These are phyloP conservation scores for Megaceryle maxima DNA, from an alignment of 2,113 vertebrate species.

Conservation along the genomic window DNA sequence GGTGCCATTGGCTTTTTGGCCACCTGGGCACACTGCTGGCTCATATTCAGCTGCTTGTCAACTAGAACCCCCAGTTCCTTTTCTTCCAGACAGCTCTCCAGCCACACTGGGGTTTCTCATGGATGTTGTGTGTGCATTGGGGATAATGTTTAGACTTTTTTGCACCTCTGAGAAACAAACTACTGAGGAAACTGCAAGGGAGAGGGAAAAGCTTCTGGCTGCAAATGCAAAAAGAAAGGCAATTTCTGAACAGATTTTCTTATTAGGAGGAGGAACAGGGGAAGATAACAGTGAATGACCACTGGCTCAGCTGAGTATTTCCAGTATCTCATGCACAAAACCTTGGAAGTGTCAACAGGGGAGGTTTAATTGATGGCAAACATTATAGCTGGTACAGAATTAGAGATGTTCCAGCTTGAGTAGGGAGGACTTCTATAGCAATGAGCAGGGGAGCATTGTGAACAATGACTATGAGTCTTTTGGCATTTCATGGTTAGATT, in stretches of 20 bases:
- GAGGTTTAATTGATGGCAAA: conserved; percentile 1
- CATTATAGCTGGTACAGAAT: not conserved
- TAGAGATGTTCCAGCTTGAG: not conserved
- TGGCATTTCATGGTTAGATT: conserved; percentile 23
- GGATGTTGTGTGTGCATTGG: too few relatives aligned
- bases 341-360: not conserved
- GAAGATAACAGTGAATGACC: not conserved
- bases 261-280: not conserved
- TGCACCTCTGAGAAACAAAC: not conserved
- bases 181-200: not conserved
- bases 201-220: not conserved
- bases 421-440: not conserved
- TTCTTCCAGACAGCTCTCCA: too few relatives aligned
- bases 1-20: too few relatives aligned
- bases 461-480: conserved; percentile 7
- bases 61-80: too few relatives aligned
- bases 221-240: not conserved
- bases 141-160: not conserved
- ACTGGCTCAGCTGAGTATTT: not conserved
- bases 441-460: not conserved
- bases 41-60: too few relatives aligned
- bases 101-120: too few relatives aligned
- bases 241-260: not conserved
- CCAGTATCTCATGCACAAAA: not conserved
- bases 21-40: too few relatives aligned